These are phyloP conservation scores for Sycophila texana DNA, from an alignment of 2,888 invertebrate genomes.

Conservation along the genomic window DNA sequence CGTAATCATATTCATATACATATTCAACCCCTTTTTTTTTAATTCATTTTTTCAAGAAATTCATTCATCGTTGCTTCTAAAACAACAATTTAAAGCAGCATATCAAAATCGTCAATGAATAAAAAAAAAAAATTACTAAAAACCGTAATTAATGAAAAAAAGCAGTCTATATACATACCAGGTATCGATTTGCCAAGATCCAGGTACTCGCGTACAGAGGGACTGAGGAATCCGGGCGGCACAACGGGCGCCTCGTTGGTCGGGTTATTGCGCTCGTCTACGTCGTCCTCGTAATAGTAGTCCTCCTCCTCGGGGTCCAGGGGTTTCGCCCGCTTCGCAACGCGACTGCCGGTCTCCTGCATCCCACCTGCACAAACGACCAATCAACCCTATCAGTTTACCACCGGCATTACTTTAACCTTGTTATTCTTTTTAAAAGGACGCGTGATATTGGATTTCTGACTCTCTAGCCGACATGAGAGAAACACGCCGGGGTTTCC, in stretches of 20 bases:
- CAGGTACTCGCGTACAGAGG: constrained; percentile 89
- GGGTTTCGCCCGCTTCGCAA: constrained; percentile 75
- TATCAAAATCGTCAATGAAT: no score
- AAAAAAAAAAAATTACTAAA: no score
- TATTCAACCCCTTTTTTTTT: no score
- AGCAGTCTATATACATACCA: constrained; percentile 78
- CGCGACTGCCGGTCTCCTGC: constrained; percentile 49
- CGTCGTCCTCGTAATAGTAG: constrained; percentile 76
- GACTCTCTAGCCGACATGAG: neutral
- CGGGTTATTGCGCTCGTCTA: constrained; percentile 76
- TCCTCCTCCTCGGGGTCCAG: constrained; percentile 73
- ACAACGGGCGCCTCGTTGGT: constrained; percentile 78
- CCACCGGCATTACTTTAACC: neutral
- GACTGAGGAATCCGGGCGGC: constrained; percentile 88
- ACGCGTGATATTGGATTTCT: neutral
- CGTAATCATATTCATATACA: no score
- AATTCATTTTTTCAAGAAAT: no score
- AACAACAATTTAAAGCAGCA: no score
- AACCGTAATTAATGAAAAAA: neutral
- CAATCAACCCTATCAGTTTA: constrained; percentile 52
- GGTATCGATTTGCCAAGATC: constrained; percentile 93
- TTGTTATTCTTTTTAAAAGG: neutral
- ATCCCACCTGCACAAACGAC: constrained; percentile 45
- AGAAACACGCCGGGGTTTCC: neutral
- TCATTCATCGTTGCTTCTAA: no score